phyloP scores from a whole-genome alignment of 2,113 vertebrate genomes.

The Macquaria ambigua region DNA sequence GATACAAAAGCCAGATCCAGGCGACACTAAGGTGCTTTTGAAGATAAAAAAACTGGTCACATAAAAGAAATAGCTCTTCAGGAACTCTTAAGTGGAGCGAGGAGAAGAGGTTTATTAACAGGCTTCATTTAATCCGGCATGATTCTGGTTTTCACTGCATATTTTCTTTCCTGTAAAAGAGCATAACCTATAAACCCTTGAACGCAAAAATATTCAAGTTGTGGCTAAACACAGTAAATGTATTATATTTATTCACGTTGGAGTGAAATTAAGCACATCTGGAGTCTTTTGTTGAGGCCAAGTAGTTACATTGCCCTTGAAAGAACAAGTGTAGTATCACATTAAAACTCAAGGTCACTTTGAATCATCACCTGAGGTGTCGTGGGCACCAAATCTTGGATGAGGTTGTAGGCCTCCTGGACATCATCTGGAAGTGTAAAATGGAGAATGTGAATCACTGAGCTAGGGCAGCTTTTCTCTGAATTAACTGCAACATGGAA shows the following conservation, averaged over 20 bases:
- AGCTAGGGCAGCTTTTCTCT: background rate
- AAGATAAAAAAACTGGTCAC: background rate
- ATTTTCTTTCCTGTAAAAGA: background rate
- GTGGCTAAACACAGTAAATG: background rate
- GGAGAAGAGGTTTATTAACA: background rate
- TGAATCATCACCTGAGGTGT: conserved; percentile 90
- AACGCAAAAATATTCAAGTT: too few species aligned
- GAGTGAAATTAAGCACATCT: background rate
- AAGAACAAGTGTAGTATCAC: background rate
- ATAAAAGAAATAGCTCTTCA: background rate
- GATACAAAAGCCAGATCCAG: background rate
- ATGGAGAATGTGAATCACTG: conserved; percentile 36
- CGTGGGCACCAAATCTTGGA: conserved; percentile 93
- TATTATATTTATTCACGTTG: background rate
- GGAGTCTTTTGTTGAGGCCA: background rate
- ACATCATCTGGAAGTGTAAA: conserved; percentile 90
- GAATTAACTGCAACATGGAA: background rate
- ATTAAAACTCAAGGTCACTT: background rate
- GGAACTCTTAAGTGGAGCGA: background rate
- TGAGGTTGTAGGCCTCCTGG: conserved; percentile 95
- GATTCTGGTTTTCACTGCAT: background rate
- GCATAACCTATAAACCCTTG: background rate
- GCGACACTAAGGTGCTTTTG: background rate
- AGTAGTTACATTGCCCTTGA: background rate
- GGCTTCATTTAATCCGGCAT: background rate